These are phyloP conservation scores for Brachycybe producta DNA, from an alignment of 2,888 invertebrate species.

Conservation along the genomic window DNA sequence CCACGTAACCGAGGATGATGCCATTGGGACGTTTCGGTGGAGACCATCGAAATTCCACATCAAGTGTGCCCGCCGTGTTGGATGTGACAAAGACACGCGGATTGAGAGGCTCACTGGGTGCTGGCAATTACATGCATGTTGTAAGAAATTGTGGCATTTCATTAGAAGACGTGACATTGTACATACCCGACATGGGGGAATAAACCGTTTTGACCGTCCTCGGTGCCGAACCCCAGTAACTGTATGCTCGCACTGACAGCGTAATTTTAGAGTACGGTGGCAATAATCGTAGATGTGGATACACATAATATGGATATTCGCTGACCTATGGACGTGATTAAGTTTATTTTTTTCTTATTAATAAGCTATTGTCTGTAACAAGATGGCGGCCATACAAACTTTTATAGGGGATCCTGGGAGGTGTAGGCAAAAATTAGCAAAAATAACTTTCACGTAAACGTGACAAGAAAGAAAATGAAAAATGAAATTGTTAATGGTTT, in stretches of 20 bases:
- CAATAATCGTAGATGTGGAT: slow-evolving; percentile 10
- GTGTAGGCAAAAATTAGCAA: no score
- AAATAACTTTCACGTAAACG: no score
- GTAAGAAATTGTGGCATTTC: background rate
- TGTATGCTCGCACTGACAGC: slow-evolving; percentile 63
- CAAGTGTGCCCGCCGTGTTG: slow-evolving; percentile 25
- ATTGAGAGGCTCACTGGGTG: slow-evolving; percentile 58
- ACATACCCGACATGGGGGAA: slow-evolving; percentile 55
- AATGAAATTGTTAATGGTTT: no score
- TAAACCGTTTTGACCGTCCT: slow-evolving; percentile 45
- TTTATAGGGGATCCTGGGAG: no score
- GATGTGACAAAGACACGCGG: slow-evolving; percentile 57
- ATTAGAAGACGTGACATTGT: background rate
- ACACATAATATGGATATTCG: slow-evolving; percentile 4
- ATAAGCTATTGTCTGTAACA: no score
- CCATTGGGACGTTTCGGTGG: slow-evolving; percentile 60
- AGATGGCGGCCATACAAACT: no score
- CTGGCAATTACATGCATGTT: slow-evolving; percentile 27
- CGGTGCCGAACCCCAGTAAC: slow-evolving; percentile 67
- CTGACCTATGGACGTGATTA: slow-evolving; percentile 1
- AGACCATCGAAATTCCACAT: slow-evolving; percentile 67
- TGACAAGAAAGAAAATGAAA: no score
- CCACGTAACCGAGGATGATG: slow-evolving; percentile 55
- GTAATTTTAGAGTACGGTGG: slow-evolving; percentile 57
- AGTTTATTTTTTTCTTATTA: background rate